Evolutionary conservation across 1,140 invertebrate species (phyloP), one percentile per base, ranked within the genome.

Genomic region (Brachionus sp.): DNA sequence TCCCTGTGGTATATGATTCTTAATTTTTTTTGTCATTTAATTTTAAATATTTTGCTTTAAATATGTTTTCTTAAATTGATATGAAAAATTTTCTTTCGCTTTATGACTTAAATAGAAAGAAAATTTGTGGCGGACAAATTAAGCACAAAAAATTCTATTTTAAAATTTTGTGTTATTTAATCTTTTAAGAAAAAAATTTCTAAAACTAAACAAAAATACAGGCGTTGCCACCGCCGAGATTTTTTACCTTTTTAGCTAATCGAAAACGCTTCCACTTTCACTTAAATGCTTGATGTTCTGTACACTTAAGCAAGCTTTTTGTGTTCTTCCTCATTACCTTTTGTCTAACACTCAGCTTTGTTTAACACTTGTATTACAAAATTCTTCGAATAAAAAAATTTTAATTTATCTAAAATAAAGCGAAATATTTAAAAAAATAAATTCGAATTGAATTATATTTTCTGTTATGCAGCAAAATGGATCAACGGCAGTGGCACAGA

Each of bases 21-120:
- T 75, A 19, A 75, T 29, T 35, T 23, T 44, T 44, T 75, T 75
- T 75, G 44, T 50, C 44, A 50, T 73, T 75, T 75, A 46, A 46
- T 75, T 75, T 75, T 75, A 75, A 75, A 75, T 75, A 75, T 75
- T 75, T 75, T 75, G 70, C 70, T 75, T 75, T 75, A 29, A 75
- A 35, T 75, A 75, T 46, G 10, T 19, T 39, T 25, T 29, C 33
- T 29, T 16, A 25, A 25, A 4, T 64, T n/a, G 10, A 33, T 25
- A 3, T 33, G 3, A 3, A 68, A 37, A 19, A 39, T 42, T 70
- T 37, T 39, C 35, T 37, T 70, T 29, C 10, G n/a, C n/a, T 25
- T 9, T 25, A 5, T 39, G 1, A 13, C 10, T 12, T n/a, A 12
- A 37, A 6, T n/a, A 16, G 3, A 39, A 70, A 70, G 5, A 70